Conservation (phyloP, 2,888 invertebrate species). For the Apantesis nais region DNA sequence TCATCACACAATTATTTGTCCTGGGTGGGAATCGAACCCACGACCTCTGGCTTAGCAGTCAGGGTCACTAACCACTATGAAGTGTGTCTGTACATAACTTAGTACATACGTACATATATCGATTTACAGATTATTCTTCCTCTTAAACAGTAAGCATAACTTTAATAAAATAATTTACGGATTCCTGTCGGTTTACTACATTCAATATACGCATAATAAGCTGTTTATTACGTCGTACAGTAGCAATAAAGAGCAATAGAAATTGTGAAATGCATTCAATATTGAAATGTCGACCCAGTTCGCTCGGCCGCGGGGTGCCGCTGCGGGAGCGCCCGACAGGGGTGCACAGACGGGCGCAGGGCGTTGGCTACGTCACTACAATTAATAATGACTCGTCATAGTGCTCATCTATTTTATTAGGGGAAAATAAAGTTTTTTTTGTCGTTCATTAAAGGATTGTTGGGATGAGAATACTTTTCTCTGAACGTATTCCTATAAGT, state of each 20-base stretch:
- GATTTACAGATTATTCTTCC: neutral
- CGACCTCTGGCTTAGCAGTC: no score
- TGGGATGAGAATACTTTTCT: neutral
- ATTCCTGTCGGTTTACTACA: conserved; percentile 58
- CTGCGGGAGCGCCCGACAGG: conserved; percentile 41
- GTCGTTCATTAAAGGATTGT: neutral
- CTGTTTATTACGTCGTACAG: conserved; percentile 73
- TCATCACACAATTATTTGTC: no score
- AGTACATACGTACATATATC: neutral
- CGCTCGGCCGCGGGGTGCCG: conserved; percentile 54
- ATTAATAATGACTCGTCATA: conserved; percentile 72
- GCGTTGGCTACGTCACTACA: conserved; percentile 58
- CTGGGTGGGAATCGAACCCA: no score
- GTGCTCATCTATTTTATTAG: conserved; percentile 63
- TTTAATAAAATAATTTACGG: conserved; percentile 41
- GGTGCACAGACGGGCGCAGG: conserved; percentile 32
- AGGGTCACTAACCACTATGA: no score
- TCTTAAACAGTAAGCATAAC: conserved; percentile 26
- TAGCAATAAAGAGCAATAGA: conserved; percentile 74
- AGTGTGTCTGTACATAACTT: no score
- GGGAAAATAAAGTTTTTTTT: conserved; percentile 39
- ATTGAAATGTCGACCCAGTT: conserved; percentile 81
- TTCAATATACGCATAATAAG: conserved; percentile 67
- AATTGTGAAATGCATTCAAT: conserved; percentile 80
- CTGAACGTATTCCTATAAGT: neutral